Evolutionary conservation across 2,888 invertebrate species (phyloP).

Genomic region (Hydrotaea cyrtoneurina): DNA sequence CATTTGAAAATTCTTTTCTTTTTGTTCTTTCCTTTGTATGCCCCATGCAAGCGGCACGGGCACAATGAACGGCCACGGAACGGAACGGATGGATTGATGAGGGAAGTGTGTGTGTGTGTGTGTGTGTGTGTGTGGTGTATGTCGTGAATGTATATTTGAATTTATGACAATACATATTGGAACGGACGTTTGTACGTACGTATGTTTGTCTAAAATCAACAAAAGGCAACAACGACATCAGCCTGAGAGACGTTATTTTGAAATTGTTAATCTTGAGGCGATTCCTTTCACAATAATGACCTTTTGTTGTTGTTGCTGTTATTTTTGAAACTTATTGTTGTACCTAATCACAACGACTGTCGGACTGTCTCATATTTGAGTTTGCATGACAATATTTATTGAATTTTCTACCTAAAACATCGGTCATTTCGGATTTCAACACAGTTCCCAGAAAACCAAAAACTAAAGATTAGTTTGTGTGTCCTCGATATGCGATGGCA

Average conservation of each 20-base stretch:
- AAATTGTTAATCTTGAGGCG: slow-evolving; percentile 22
- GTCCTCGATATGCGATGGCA: slow-evolving; percentile 28
- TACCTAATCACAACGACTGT: slow-evolving; percentile 17
- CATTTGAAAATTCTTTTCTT: slow-evolving; percentile 22
- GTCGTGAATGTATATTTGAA: neutral
- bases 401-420: slow-evolving; percentile 2
- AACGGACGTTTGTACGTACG: neutral
- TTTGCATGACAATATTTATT: neutral
- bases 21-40: neutral
- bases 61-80: neutral
- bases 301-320: too few relatives aligned
- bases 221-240: neutral
- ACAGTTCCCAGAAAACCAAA: neutral
- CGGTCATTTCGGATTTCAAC: neutral
- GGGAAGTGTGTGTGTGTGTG: neutral
- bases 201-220: slow-evolving; percentile 5
- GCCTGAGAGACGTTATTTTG: neutral
- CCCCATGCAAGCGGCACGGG: neutral
- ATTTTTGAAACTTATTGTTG: neutral
- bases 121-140: neutral
- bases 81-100: neutral
- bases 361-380: neutral
- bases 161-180: slow-evolving; percentile 25
- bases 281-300: slow-evolving; percentile 25
- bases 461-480: slow-evolving; percentile 13